Percentiles rank a stretch among this genome's conserved stretches.
phyloP scores from a whole-genome alignment of 2,113 vertebrate genomes.

The Ascaphus truei region DNA sequence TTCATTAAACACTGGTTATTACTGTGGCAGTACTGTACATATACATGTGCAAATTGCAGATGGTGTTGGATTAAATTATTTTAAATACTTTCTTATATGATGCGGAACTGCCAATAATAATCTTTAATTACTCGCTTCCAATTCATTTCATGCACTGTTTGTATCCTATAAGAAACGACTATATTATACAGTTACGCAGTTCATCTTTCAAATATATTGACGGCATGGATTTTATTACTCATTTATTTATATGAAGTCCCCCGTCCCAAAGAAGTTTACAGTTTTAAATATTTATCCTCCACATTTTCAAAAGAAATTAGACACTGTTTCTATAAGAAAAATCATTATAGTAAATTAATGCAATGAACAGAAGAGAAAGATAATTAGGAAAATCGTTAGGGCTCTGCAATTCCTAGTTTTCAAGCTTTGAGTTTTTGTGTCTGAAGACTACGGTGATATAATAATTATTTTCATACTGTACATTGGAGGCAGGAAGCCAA shows the following conservation, averaged over 20 bases:
- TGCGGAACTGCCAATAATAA: too few species aligned
- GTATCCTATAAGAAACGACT: neutral
- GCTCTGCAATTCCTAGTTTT: neutral
- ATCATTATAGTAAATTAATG: neutral
- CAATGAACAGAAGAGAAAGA: neutral
- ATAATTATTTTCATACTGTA: neutral
- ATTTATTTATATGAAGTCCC: neutral
- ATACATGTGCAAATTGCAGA: too few species aligned
- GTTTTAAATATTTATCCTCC: neutral
- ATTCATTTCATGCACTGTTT: too few species aligned
- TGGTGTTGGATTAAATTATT: too few species aligned
- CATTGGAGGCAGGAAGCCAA: neutral
- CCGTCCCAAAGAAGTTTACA: neutral
- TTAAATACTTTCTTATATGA: too few species aligned
- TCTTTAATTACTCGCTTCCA: too few species aligned
- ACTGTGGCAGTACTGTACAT: too few species aligned
- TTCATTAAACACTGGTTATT: too few species aligned
- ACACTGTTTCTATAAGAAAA: neutral
- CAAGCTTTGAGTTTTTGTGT: neutral
- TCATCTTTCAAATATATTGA: neutral
- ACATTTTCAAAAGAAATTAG: neutral
- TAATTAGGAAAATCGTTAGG: neutral
- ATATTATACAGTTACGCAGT: neutral
- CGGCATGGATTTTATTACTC: neutral
- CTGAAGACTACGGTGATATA: neutral